Base-by-base conservation (phyloP, 2,113 vertebrate genomes). In the Semicossyphus pulcher region DNA sequence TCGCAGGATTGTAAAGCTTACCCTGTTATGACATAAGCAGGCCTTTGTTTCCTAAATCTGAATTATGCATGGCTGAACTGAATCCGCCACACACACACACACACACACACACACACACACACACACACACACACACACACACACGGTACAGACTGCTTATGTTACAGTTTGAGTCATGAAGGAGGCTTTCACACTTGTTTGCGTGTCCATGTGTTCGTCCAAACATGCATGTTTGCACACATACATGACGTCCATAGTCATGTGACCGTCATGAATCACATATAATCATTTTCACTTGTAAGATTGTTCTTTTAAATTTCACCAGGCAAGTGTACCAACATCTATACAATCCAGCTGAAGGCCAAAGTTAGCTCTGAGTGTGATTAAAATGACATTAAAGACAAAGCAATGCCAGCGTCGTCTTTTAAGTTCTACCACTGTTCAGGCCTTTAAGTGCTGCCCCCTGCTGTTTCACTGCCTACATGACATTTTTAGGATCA, bases 11-110 rank as follows among this genome's bases (percentile, higher is more conserved):
- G 45, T 68, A 60, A 68, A 77, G 81, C 84, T 89, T 77, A 85
- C 59, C 52, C 74, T 57, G 66, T 79, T 85, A 75, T 90, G 86
- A 89, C 72, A 87, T 86, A 84, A 90, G 85, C 83, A 86, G 75
- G 85, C 70, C 73, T 89, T 86, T 89, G 83, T 88, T 88, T 86
- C 44, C 80, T 63, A 79, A 89, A 88, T 79, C 86, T 81, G 73
- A 83, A 88, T 92, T 90, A 90, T 86, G 65, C 83, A 84, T 12
- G 80, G 83, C 28, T 86, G 64, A 73, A 69, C 78, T 78, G 78
- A 91, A 90, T 85, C 83, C 74, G 26, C 21, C 47, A 52, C 4
- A 66, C 58, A 65, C 59, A 59, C 71, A 63, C 56, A 34, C 54
- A 41, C 48, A 29, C 42, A 32, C 62, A 48, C 44, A 59, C 56